Evolutionary conservation across 2,113 vertebrate genomes (phyloP).

Genomic region (Salvelinus fontinalis): DNA sequence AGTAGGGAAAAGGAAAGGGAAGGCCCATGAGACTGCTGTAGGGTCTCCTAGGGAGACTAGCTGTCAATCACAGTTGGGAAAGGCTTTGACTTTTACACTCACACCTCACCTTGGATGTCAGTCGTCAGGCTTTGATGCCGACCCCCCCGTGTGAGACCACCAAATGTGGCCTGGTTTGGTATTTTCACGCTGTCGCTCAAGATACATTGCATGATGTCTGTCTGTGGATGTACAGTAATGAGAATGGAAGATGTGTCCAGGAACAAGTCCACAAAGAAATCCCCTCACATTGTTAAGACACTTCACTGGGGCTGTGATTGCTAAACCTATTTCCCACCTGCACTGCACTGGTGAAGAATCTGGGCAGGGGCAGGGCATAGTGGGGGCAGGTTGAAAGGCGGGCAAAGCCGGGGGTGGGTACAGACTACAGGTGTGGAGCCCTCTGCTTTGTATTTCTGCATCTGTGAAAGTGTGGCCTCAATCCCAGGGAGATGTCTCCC

Average conservation of each 20-base stretch:
- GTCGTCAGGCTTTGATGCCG: not conserved
- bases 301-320: too few relatives aligned
- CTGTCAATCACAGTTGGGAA: not conserved
- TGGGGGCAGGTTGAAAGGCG: not conserved
- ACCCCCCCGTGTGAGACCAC: not conserved
- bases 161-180: not conserved
- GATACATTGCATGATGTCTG: too few relatives aligned
- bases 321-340: too few relatives aligned
- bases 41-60: not conserved
- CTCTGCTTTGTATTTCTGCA: not conserved
- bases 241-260: not conserved
- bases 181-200: not conserved
- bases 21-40: not conserved
- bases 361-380: not conserved
- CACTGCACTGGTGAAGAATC: too few relatives aligned
- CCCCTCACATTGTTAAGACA: too few relatives aligned
- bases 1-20: not conserved
- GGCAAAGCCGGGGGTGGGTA: not conserved
- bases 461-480: slow-evolving; percentile 11
- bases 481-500: not conserved
- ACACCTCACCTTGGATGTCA: not conserved
- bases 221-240: not conserved
- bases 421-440: not conserved
- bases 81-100: not conserved
- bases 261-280: not conserved